Evolutionary conservation across 2,113 vertebrate genomes (phyloP).

Genomic region (Gambusia affinis): DNA sequence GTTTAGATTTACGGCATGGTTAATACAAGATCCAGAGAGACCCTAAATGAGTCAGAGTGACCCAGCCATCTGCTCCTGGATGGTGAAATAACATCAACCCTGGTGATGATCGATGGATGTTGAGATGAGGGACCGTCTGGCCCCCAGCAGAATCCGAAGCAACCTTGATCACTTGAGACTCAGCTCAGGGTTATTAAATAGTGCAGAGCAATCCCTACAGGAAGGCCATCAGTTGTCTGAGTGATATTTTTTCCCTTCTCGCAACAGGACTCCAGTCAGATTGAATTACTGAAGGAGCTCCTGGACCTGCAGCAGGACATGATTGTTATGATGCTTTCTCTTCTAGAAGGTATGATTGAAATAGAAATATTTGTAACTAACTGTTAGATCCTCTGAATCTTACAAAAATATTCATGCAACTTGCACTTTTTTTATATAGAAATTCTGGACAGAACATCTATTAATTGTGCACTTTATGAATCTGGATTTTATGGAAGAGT

Average conservation of each 20-base stretch:
- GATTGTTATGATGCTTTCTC: constrained; percentile 98
- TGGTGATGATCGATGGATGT: constrained; percentile 71
- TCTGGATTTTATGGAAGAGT: neutral
- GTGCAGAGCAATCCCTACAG: neutral
- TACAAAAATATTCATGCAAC: neutral
- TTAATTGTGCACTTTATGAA: neutral
- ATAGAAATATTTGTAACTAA: neutral
- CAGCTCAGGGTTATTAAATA: constrained; percentile 43
- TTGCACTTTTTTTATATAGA: neutral
- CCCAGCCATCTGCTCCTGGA: constrained; percentile 69
- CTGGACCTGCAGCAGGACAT: constrained; percentile 98
- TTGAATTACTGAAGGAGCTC: constrained; percentile 95
- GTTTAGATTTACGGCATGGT: constrained; percentile 61
- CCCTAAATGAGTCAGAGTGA: constrained; percentile 64
- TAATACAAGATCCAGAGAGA: constrained; percentile 49
- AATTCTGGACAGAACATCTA: neutral
- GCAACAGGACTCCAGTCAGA: constrained; percentile 94
- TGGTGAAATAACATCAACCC: constrained; percentile 71
- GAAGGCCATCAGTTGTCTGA: constrained; percentile 15
- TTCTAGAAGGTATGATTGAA: constrained; percentile 90
- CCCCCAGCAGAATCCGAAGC: constrained; percentile 26
- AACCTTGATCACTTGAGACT: constrained; percentile 50
- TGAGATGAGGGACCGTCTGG: constrained; percentile 43
- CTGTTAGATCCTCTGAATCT: neutral
- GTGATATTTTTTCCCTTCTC: constrained; percentile 39